Evolutionary conservation across 2,888 invertebrate genomes (phyloP), one percentile per base, ranked within the genome.

Genomic region (Chrysolina haemoptera): DNA sequence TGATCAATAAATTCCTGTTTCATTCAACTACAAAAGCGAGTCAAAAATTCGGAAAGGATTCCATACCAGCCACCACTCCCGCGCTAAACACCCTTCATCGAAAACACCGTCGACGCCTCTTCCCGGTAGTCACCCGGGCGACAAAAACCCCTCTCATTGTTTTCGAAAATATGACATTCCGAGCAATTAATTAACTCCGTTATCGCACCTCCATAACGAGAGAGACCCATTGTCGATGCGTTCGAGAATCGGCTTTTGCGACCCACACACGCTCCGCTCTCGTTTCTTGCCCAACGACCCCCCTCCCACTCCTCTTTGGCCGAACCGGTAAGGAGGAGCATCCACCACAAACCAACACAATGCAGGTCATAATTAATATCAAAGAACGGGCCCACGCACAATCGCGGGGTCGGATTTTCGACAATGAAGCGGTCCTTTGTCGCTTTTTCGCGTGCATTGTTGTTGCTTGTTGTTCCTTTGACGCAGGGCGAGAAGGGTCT

Each of bases 171-270:
- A 70, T 62, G 69, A 73, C 65, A 73, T 66, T 70, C 70, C 70
- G 63, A 65, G 62, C 76, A 71, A 76, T 76, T 76, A 76, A 76
- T 76, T 76, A 74, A 72, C 74, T 35, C 62, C 63, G 63, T 66
- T 75, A 77, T 79, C 78, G 78, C 78, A 76, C 77, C 79, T 76
- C 77, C 79, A 76, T 70, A 74, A 76, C 64, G 70, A n/a, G n/a
- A n/a, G n/a, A 74, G 71, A 68, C 69, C 68, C 64, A 62, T 70
- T 76, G 76, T 77, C 74, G 75, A 76, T 77, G 78, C 79, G 71
- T 70, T 74, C 18, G 20, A 18, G 69, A 71, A 75, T 77, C 68
- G 55, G 78, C 78, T 79, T 76, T 76, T 76, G 76, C 72, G 68
- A 43, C 68, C 27, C 62, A 62, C 66, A 48, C 46, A 66, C 62